Evolutionary conservation across 2,888 invertebrate genomes (phyloP).

Genomic region (Myathropa florea): DNA sequence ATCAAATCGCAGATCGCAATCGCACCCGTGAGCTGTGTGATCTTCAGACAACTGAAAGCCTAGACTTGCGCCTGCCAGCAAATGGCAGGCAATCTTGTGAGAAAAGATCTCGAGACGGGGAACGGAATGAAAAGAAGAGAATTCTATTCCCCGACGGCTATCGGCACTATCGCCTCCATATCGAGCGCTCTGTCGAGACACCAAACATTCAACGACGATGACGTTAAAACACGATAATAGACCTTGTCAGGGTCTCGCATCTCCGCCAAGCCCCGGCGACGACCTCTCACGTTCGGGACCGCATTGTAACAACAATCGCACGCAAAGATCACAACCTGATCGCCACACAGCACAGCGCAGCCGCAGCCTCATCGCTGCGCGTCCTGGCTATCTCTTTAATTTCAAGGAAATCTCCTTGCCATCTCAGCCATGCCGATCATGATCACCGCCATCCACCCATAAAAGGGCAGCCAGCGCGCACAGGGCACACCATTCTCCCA

Average conservation of each 20-base stretch:
- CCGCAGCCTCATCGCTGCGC: too few relatives aligned
- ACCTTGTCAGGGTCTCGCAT: slow-evolving; percentile 63
- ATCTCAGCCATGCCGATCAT: slow-evolving; percentile 64
- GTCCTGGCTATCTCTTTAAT: slow-evolving; percentile 67
- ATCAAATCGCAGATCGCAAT: slow-evolving; percentile 19
- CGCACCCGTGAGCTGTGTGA: not conserved
- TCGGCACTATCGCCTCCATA: slow-evolving; percentile 28
- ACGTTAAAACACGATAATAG: slow-evolving; percentile 69
- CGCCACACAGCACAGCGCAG: slow-evolving; percentile 15
- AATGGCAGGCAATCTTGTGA: not conserved
- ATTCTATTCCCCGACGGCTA: slow-evolving; percentile 21
- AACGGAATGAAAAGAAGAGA: too few relatives aligned
- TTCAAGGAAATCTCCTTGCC: slow-evolving; percentile 69
- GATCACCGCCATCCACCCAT: slow-evolving; percentile 56
- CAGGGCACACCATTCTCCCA: slow-evolving; percentile 52
- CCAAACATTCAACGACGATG: slow-evolving; percentile 23
- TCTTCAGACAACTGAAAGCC: not conserved
- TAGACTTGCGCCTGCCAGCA: not conserved
- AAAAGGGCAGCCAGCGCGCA: slow-evolving; percentile 60
- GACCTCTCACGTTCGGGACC: slow-evolving; percentile 66
- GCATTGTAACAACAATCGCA: slow-evolving; percentile 61
- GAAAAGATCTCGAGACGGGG: too few relatives aligned
- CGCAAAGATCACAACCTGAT: slow-evolving; percentile 68
- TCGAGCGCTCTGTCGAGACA: slow-evolving; percentile 6
- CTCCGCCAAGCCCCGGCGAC: slow-evolving; percentile 26